Percentiles rank a stretch among this genome's conserved stretches.
phyloP scores from a whole-genome alignment of 2,113 vertebrate genomes.

The Eonycteris spelaea region DNA sequence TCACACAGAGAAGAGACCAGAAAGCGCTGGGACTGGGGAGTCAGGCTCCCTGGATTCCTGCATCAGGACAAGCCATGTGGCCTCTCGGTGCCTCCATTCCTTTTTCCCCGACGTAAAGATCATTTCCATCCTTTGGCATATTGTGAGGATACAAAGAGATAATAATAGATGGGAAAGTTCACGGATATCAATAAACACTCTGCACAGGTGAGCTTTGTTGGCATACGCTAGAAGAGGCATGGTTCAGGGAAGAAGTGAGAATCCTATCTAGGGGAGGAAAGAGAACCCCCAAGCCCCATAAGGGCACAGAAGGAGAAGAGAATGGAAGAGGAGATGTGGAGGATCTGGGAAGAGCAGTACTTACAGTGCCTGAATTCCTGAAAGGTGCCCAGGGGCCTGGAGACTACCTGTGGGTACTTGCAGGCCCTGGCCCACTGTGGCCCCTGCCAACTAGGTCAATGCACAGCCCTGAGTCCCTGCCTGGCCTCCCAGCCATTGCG shows the following conservation, averaged over 20 bases:
- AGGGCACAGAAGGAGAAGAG: background rate
- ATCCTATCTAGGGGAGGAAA: background rate
- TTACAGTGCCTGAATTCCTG: too few relatives aligned
- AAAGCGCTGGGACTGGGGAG: fast-evolving
- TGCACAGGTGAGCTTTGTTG: background rate
- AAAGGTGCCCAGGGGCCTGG: background rate
- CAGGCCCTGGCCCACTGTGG: background rate
- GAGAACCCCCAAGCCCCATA: background rate
- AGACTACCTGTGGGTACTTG: too few relatives aligned
- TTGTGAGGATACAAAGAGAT: background rate
- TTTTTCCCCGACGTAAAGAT: too few relatives aligned
- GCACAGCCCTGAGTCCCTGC: background rate
- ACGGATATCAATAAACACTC: background rate
- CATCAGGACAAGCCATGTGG: background rate
- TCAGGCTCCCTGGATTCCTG: background rate
- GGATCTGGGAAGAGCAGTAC: background rate
- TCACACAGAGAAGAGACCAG: background rate
- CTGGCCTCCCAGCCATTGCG: background rate
- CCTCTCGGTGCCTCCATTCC: background rate
- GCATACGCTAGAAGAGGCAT: background rate
- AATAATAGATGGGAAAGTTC: background rate
- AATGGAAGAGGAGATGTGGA: background rate
- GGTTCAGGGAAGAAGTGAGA: background rate
- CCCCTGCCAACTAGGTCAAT: background rate
- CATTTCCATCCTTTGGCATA: background rate